A percentile compares a stretch with the other conserved stretches of the same genome.
These are phyloP conservation scores for Unio pictorum DNA, from an alignment of 2,888 invertebrate species.

Conservation along the genomic window DNA sequence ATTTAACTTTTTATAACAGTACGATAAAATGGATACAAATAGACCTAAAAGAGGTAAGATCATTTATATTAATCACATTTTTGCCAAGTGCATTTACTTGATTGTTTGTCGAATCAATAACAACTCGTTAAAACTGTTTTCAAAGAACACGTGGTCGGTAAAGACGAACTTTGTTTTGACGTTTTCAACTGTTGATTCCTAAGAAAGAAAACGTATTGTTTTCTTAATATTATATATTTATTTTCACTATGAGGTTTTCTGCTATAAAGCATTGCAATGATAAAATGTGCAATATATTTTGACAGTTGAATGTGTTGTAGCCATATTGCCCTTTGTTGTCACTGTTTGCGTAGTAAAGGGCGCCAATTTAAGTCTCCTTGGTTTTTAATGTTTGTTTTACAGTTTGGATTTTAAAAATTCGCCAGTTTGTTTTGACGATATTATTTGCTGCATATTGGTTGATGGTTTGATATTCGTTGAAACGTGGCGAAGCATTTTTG, in stretches of 20 bases:
- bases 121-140: constrained; percentile 28
- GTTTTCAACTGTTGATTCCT: constrained; percentile 29
- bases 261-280: not conserved
- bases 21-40: constrained; percentile 24
- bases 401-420: too few species aligned
- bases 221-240: not conserved
- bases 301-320: not conserved
- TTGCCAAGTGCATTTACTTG: not conserved
- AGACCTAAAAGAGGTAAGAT: constrained; percentile 50
- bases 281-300: constrained; percentile 3
- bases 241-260: not conserved
- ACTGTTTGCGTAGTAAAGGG: not conserved
- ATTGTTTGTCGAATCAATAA: constrained; percentile 13
- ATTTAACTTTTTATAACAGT: not conserved
- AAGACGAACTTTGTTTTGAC: constrained; percentile 13
- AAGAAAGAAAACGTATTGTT: not conserved
- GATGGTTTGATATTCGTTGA: not conserved
- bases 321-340: constrained; percentile 5
- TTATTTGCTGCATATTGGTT: not conserved
- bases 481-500: constrained; percentile 1
- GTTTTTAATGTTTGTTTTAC: not conserved
- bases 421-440: not conserved
- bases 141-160: constrained; percentile 31
- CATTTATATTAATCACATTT: constrained; percentile 6
- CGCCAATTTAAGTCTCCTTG: not conserved